Evolutionary conservation across 2,888 invertebrate species (phyloP), one percentile per base, ranked within the genome.

Genomic region (Mythimna lalbum): DNA sequence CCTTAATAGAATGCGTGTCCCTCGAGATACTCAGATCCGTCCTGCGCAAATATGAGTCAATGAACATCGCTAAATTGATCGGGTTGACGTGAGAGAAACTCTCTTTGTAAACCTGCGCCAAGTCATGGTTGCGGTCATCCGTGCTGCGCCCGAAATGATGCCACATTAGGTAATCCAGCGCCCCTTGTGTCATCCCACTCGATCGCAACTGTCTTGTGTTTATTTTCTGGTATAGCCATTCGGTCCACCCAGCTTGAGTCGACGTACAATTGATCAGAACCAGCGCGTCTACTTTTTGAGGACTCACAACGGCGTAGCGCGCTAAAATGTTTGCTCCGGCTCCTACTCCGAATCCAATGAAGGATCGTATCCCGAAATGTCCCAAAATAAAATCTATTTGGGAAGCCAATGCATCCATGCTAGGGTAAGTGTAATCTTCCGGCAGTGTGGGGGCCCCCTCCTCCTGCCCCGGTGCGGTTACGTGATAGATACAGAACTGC

Each of bases 191-290:
- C 98, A 99, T 98, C 65, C 98, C 99, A 90, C 98, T 98, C 31
- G 98, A 97, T 83, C 98, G 97, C 81, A 99, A 96, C 94, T 98
- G 98, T 84, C 98, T 97, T 14, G 98, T 98, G 92, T 99, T 99
- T 88, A 99, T 97, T 96, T 99, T 99, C 95, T 99, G 99, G 93
- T 99, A 99, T 56, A 99, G 98, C 99, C 99, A 99, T 94, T 99
- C 99, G 80, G 99, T 98, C 99, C 99, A 99, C 21, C 99, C 99
- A 21, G 99, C 98, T 90, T 98, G 98, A 74, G 98, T 98, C 33
- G 99, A 98, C 12, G 98, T 98, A 90, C 99, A 98, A 93, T 99
- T 99, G 86, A 99, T 97, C 86, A 99, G 96, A 88, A 98, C 98
- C 78, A 99, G 96, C 10, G 99, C 99, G 87, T 98, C 98, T 56